Conservation (phyloP, 2,888 invertebrate species). For the Hetaerina titia region DNA sequence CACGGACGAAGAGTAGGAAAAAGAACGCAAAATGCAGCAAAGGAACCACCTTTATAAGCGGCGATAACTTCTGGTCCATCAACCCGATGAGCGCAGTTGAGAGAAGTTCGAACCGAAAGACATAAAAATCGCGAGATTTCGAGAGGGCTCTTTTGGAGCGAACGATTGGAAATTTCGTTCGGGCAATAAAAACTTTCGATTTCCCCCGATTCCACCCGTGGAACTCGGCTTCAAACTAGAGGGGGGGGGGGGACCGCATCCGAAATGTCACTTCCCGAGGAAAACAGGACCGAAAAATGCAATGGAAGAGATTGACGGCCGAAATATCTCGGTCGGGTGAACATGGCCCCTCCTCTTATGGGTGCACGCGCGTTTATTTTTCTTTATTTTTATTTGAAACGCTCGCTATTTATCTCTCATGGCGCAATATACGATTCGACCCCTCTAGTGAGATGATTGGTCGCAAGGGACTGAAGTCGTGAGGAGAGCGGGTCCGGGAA, state of each 20-base stretch:
- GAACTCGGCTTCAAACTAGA: not conserved
- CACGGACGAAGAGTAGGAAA: too few relatives aligned
- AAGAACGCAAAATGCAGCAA: not conserved
- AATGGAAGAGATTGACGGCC: not conserved
- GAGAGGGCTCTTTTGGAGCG: not conserved
- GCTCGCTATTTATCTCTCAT: not conserved
- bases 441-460: not conserved
- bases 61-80: slow-evolving; percentile 25
- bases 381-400: not conserved
- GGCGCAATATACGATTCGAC: not conserved
- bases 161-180: slow-evolving; percentile 52
- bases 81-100: not conserved
- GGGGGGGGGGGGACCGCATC: not conserved
- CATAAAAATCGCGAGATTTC: slow-evolving; percentile 42
- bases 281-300: not conserved
- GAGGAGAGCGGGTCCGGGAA: not conserved
- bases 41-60: not conserved
- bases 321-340: slow-evolving; percentile 44
- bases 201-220: not conserved
- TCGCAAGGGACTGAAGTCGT: not conserved
- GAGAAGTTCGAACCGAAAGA: not conserved
- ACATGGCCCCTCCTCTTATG: not conserved
- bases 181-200: slow-evolving; percentile 52
- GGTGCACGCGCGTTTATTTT: not conserved
- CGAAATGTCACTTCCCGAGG: slow-evolving; percentile 42